Evolutionary conservation across 1,140 invertebrate genomes (phyloP).

Genomic region (Pachyrhynchus sulphureomaculatus): DNA sequence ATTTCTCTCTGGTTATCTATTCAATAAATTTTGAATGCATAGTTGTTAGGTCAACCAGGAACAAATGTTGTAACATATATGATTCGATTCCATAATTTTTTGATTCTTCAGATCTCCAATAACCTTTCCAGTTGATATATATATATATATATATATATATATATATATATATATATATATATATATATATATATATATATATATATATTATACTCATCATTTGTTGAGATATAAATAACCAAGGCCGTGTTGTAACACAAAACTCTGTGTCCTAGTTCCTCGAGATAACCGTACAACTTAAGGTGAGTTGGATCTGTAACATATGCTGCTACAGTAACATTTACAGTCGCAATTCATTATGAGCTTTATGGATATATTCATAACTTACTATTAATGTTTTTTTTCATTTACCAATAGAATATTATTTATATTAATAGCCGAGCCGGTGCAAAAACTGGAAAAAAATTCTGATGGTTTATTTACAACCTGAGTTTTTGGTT

Average conservation of each 20-base stretch:
- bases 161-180: too few species aligned
- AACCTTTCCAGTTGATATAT: constrained; percentile 37
- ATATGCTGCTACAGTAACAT: constrained; percentile 42
- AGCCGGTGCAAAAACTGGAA: constrained; percentile 39
- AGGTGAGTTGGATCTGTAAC: constrained; percentile 51
- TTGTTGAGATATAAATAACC: constrained; percentile 39
- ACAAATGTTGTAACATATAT: too few species aligned
- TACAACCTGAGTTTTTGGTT: background rate
- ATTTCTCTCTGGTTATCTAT: too few species aligned
- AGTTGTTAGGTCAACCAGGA: too few species aligned
- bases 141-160: too few species aligned
- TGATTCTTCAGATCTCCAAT: constrained; percentile 46
- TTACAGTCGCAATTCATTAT: background rate
- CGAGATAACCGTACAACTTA: constrained; percentile 48
- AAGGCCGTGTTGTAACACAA: constrained; percentile 54
- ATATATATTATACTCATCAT: too few species aligned
- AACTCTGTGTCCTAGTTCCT: constrained; percentile 41
- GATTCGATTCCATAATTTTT: background rate
- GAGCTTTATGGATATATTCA: constrained; percentile 4
- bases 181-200: too few species aligned
- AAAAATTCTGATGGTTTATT: background rate
- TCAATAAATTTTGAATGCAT: too few species aligned
- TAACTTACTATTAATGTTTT: constrained; percentile 36
- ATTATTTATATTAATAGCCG: constrained; percentile 29
- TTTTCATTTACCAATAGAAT: constrained; percentile 38